Conservation (phyloP, 2,888 invertebrate genomes). For the Macaria liturata region DNA sequence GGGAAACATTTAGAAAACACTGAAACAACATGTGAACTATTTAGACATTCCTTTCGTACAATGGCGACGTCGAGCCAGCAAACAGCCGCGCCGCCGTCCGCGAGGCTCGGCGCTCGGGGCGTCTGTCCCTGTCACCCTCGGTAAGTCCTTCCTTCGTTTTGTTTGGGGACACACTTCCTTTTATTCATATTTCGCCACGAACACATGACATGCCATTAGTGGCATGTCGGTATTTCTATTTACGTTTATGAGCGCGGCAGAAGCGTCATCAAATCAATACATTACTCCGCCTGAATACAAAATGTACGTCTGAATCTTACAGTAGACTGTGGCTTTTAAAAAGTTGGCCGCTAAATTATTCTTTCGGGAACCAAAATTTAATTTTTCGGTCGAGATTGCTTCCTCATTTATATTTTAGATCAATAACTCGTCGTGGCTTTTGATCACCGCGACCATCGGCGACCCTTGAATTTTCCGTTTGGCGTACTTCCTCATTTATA, state of each 20-base stretch:
- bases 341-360: too few relatives aligned
- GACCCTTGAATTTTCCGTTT: too few relatives aligned
- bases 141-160: conserved; percentile 21
- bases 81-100: conserved; percentile 2
- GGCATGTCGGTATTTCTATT: conserved; percentile 7
- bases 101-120: conserved; percentile 11
- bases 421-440: too few relatives aligned
- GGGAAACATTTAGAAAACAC: too few relatives aligned
- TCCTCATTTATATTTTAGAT: neutral
- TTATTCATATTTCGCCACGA: conserved; percentile 18
- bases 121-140: conserved; percentile 13
- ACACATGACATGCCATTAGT: conserved; percentile 17
- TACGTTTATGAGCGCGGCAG: conserved; percentile 1
- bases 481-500: too few relatives aligned
- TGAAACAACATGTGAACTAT: too few relatives aligned
- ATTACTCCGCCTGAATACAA: neutral
- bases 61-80: neutral
- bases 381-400: too few relatives aligned
- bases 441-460: too few relatives aligned
- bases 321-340: too few relatives aligned
- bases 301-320: neutral
- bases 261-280: neutral
- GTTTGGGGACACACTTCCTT: conserved; percentile 24
- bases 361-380: too few relatives aligned
- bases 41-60: too few relatives aligned